A percentile compares a stretch with the other conserved stretches of the same genome.
Conservation (phyloP, 2,797 vertebrate genomes). For the Todus mexicanus region DNA sequence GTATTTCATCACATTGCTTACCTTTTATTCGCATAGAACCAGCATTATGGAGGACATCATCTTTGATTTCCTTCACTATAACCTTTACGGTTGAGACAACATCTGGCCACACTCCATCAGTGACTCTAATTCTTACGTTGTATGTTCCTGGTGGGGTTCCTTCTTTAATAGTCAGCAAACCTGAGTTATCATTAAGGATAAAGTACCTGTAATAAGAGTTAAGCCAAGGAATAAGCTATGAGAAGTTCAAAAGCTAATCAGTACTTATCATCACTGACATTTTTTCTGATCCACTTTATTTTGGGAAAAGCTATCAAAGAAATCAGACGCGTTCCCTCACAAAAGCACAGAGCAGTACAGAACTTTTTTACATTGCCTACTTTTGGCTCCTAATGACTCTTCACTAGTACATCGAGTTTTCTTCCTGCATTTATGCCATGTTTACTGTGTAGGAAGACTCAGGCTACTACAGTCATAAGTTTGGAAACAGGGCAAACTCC, state of each 20-base stretch:
- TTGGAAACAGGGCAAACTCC: neutral
- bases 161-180: slow-evolving; percentile 82
- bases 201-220: slow-evolving; percentile 78
- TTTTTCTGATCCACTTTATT: neutral
- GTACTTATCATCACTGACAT: neutral
- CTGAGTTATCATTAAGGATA: slow-evolving; percentile 83
- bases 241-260: slow-evolving; percentile 14
- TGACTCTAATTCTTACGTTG: slow-evolving; percentile 81
- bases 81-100: slow-evolving; percentile 83
- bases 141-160: slow-evolving; percentile 81
- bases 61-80: slow-evolving; percentile 78
- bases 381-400: neutral
- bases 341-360: neutral
- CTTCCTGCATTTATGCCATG: neutral
- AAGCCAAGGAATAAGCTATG: slow-evolving; percentile 36
- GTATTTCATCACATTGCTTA: slow-evolving; percentile 19
- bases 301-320: neutral
- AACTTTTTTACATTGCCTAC: neutral
- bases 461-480: neutral
- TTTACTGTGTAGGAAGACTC: neutral
- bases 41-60: slow-evolving; percentile 77
- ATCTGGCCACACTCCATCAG: slow-evolving; percentile 86
- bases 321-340: neutral
- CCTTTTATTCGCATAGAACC: slow-evolving; percentile 83
- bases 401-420: neutral